Base-by-base conservation (phyloP, 2,797 vertebrate species). In the Crypturellus tataupa region DNA sequence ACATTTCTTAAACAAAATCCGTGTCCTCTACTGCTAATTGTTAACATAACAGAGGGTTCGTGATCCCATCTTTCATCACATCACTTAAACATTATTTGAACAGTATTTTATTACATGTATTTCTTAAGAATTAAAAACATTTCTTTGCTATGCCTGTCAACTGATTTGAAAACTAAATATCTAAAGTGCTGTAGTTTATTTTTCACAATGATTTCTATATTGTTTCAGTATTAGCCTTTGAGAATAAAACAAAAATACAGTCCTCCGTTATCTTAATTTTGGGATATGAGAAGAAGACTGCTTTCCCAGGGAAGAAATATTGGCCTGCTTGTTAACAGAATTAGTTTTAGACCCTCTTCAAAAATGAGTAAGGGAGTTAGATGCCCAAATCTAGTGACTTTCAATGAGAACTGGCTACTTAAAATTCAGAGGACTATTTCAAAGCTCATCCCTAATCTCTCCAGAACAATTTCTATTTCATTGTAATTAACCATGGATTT, bases 61-160 rank as follows among this genome's bases (percentile, higher is more conserved):
- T 90, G 95, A 96, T 94, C 94, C 95, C 5, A 2, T 96, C 94
- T 96, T 96, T 97, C 95, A 96, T 88, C 94, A 93, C 95, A 95
- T 95, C 95, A 94, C 95, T 96, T 96, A 94, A 94, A 91, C 94
- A 75, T 97, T 97, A 95, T 97, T 96, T 96, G 86, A 94, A 96
- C 92, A 96, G 95, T 84, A 81, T 97, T 94, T 96, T 84, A 91
- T 97, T 96, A 96, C 95, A 91, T 88, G 93, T 96, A 97, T 93
- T 93, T 93, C 92, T 97, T 96, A 91, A 90, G 95, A 92, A 82
- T 89, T 58, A 91, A 81, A 97, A 95, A 93, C 77, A 93, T 96
- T 96, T 93, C 87, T 94, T 90, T 94, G 73, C 87, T 73, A 27
- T 90, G 92, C 89, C 94, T 95, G 94, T 96, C 95, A 95, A 91